These are phyloP conservation scores for Hipposideros larvatus DNA, from an alignment of 2,797 vertebrate genomes.

Conservation along the genomic window DNA sequence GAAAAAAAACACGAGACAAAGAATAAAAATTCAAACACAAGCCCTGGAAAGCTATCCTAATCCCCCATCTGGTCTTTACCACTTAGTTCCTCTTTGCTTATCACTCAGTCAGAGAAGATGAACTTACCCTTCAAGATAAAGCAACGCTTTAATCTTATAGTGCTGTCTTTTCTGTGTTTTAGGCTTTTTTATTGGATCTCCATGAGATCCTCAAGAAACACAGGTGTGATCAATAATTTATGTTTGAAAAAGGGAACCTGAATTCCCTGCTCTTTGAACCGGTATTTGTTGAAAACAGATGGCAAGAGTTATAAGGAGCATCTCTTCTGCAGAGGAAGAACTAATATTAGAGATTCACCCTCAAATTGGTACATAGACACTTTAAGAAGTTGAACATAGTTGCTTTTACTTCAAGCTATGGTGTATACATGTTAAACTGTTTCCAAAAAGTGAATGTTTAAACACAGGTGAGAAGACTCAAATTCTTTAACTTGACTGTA, in stretches of 20 bases:
- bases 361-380: not conserved
- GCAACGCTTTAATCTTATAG: not conserved
- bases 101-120: not conserved
- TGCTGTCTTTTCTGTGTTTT: not conserved
- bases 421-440: not conserved
- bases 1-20: conserved; percentile 25
- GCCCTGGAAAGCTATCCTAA: not conserved
- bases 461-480: not conserved
- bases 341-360: not conserved
- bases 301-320: not conserved
- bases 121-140: not conserved
- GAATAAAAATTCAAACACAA: conserved; percentile 19
- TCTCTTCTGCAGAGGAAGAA: not conserved
- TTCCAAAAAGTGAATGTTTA: not conserved
- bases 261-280: not conserved
- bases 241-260: not conserved
- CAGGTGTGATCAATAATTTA: not conserved
- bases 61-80: not conserved
- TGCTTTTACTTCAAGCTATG: not conserved
- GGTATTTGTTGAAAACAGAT: not conserved
- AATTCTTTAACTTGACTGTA: not conserved
- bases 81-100: not conserved
- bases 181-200: not conserved
- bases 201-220: not conserved
- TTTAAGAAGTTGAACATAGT: not conserved